Percentiles rank a stretch among this genome's conserved stretches.
These are phyloP conservation scores for Thunnus maccoyii DNA, from an alignment of 2,113 vertebrate species.

Conservation along the genomic window DNA sequence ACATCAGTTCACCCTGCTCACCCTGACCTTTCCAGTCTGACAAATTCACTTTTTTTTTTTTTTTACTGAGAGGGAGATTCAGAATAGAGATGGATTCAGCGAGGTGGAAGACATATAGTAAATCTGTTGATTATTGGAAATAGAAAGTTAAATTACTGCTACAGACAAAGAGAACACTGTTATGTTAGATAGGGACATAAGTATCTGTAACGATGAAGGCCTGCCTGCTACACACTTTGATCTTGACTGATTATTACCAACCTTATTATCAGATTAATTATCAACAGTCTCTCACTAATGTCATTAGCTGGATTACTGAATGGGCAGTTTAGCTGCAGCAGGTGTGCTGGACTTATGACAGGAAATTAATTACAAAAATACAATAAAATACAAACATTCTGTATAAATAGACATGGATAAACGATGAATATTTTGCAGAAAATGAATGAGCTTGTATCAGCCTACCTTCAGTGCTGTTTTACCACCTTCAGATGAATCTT, in stretches of 20 bases:
- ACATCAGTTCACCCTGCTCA: slow-evolving; percentile 47
- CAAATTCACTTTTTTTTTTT: background rate
- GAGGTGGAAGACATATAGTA: background rate
- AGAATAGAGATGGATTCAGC: background rate
- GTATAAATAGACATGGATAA: too few relatives aligned
- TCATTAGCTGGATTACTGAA: background rate
- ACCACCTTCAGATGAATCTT: too few relatives aligned
- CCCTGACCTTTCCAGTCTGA: slow-evolving; percentile 16
- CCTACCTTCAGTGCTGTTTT: too few relatives aligned
- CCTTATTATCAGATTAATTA: background rate
- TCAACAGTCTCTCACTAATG: too few relatives aligned
- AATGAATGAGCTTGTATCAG: too few relatives aligned
- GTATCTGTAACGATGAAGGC: too few relatives aligned
- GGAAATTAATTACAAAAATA: too few relatives aligned
- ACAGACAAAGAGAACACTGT: background rate
- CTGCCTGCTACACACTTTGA: too few relatives aligned
- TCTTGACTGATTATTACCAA: background rate
- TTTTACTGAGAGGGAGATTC: slow-evolving; percentile 3
- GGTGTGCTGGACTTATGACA: background rate
- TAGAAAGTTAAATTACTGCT: background rate
- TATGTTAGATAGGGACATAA: background rate
- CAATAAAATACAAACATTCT: too few relatives aligned
- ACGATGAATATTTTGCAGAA: too few relatives aligned
- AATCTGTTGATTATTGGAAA: background rate
- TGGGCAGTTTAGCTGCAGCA: background rate